Percentiles rank a stretch among this genome's conserved stretches.
Conservation (phyloP, 1,140 invertebrate species). For the Pachypeltis micranthus region DNA sequence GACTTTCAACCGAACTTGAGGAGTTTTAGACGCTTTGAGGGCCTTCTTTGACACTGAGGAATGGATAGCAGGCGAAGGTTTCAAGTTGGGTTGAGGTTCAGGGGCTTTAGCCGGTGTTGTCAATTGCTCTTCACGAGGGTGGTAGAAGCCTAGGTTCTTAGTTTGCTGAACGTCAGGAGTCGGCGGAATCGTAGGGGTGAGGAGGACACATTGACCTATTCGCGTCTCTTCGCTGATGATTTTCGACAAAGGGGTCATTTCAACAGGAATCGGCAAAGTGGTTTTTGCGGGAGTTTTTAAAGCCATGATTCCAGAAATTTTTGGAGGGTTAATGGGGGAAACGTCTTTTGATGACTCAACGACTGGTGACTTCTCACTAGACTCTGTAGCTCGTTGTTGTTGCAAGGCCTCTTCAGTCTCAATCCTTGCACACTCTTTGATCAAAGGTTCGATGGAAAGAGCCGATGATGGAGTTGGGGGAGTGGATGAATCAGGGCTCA, state of each 20-base stretch:
- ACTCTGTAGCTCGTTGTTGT: not conserved
- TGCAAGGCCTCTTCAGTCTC: not conserved
- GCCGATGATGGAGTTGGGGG: not conserved
- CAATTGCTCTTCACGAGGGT: too few relatives aligned
- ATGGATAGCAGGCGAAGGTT: too few relatives aligned
- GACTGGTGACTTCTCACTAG: too few relatives aligned
- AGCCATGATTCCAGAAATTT: not conserved
- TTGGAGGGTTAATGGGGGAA: not conserved
- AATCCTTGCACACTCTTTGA: slow-evolving; percentile 10
- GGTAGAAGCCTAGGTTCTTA: too few relatives aligned
- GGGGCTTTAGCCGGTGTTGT: too few relatives aligned
- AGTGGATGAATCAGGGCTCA: not conserved
- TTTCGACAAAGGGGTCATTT: slow-evolving; percentile 15
- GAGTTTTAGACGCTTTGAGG: not conserved
- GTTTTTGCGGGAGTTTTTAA: slow-evolving; percentile 11
- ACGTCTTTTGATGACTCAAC: not conserved
- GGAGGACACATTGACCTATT: not conserved
- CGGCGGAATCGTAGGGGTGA: slow-evolving; percentile 13
- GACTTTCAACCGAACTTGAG: not conserved
- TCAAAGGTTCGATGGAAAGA: not conserved
- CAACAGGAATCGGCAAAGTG: not conserved
- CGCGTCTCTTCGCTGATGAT: slow-evolving; percentile 5
- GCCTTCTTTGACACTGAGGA: too few relatives aligned
- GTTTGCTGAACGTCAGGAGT: not conserved
- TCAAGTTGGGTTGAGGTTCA: too few relatives aligned